These are phyloP conservation scores for Hypocryptadius cinnamomeus DNA, from an alignment of 2,113 vertebrate species.

Conservation along the genomic window DNA sequence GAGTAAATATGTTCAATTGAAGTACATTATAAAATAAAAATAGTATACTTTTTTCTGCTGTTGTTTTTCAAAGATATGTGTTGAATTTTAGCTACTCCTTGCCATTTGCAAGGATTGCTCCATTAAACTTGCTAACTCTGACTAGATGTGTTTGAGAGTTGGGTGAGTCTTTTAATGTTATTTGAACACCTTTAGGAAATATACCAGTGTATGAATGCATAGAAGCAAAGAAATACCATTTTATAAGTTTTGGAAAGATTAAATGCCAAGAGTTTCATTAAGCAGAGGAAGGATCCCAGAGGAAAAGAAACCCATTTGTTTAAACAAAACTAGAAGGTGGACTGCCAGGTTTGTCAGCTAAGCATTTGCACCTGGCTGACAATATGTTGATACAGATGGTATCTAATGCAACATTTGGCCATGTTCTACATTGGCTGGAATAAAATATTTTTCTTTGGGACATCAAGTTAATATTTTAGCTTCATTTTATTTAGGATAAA, in stretches of 20 bases:
- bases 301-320: neutral
- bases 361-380: neutral
- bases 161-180: neutral
- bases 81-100: neutral
- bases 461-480: neutral
- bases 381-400: conserved; percentile 34
- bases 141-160: neutral
- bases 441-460: neutral
- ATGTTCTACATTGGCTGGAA: neutral
- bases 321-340: neutral
- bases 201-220: neutral
- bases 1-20: neutral
- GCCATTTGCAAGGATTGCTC: neutral
- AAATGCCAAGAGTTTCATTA: neutral
- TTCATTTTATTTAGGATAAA: neutral
- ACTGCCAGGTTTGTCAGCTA: conserved; percentile 28
- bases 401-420: conserved; percentile 15
- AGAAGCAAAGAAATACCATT: neutral
- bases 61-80: neutral
- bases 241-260: neutral
- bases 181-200: neutral
- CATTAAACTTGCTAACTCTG: neutral
- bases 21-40: neutral
- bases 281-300: neutral
- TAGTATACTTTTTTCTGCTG: neutral